These are phyloP conservation scores for Diloba caeruleocephala DNA, from an alignment of 2,888 invertebrate genomes.

Conservation along the genomic window DNA sequence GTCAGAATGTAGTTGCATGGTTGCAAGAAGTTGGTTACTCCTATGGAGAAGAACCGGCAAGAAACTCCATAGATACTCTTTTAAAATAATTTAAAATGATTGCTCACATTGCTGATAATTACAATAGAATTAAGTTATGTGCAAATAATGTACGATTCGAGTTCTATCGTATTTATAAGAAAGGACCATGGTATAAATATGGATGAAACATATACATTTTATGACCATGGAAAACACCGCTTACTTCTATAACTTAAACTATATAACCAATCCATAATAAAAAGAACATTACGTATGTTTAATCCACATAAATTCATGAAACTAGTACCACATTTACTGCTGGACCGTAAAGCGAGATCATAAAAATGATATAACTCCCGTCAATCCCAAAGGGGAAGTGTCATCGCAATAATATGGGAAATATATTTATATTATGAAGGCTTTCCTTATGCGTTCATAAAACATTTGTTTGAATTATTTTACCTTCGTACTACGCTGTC, in stretches of 20 bases:
- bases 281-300: constrained; percentile 29
- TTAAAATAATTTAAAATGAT: too few species aligned
- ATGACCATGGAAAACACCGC: neutral
- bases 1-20: too few species aligned
- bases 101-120: too few species aligned
- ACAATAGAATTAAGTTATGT: too few species aligned
- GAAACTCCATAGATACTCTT: too few species aligned
- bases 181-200: too few species aligned
- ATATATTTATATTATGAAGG: constrained; percentile 39
- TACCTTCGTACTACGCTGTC: too few species aligned
- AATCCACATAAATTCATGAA: constrained; percentile 42
- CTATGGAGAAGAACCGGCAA: too few species aligned
- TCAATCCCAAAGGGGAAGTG: constrained; percentile 42
- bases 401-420: constrained; percentile 45
- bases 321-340: constrained; percentile 49
- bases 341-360: constrained; percentile 34
- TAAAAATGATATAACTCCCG: constrained; percentile 46
- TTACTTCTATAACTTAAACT: constrained; percentile 5
- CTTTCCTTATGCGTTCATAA: constrained; percentile 42
- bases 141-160: too few species aligned
- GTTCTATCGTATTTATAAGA: too few species aligned
- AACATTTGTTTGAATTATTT: constrained; percentile 44
- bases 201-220: too few species aligned
- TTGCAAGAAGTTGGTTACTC: too few species aligned
- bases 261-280: constrained; percentile 24